Percentiles rank a stretch among this genome's conserved stretches.
Evolutionary conservation across 1,140 invertebrate species (phyloP).

Genomic region (Eriosoma lanigerum): DNA sequence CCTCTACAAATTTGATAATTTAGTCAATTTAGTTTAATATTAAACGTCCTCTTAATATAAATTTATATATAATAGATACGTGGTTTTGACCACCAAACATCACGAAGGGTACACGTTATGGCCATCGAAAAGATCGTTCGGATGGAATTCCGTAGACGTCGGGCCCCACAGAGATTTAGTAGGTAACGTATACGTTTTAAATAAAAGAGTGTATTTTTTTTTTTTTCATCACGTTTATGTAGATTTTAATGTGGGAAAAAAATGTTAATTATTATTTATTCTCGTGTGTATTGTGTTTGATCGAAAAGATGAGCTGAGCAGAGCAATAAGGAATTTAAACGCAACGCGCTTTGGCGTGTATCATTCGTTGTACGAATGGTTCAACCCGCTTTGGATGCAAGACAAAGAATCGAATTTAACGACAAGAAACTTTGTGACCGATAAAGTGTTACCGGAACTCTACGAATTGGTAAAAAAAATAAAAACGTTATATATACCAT

Average conservation of each 20-base stretch:
- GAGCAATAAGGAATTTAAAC: conserved; percentile 65
- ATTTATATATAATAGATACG: no score
- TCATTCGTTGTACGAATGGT: conserved; percentile 91
- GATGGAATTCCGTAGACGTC: conserved; percentile 87
- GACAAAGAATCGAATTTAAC: conserved; percentile 72
- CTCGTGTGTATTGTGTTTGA: no score
- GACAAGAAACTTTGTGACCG: conserved; percentile 67
- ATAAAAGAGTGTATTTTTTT: background rate
- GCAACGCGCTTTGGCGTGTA: conserved; percentile 79
- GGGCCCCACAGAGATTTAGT: conserved; percentile 83
- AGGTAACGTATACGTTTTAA: conserved; percentile 59
- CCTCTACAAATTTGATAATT: no score
- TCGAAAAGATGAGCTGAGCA: conserved; percentile 68
- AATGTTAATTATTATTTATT: no score
- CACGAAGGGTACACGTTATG: conserved; percentile 90
- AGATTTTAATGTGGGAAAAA: no score
- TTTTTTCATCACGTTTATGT: no score
- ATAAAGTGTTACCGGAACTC: conserved; percentile 75
- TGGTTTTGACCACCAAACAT: conserved; percentile 91
- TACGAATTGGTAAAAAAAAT: conserved; percentile 65
- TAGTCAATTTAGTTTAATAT: no score
- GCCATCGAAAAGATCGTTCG: conserved; percentile 82
- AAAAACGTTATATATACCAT: no score
- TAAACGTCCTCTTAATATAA: no score
- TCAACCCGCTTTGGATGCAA: conserved; percentile 77